These are phyloP conservation scores for Octopus bimaculoides DNA, from an alignment of 1,140 invertebrate genomes.

Conservation along the genomic window DNA sequence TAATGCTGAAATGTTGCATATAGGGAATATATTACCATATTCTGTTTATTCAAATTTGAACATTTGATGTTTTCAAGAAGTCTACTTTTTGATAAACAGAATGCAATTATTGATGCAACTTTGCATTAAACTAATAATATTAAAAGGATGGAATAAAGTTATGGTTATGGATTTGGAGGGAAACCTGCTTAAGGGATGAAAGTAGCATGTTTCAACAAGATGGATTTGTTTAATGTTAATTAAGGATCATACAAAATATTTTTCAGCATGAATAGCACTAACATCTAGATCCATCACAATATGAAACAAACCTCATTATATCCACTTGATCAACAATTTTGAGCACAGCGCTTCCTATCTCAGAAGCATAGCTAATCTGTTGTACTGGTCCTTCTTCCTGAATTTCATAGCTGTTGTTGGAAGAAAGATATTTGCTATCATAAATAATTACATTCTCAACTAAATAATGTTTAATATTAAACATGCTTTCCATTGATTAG, in stretches of 20 bases:
- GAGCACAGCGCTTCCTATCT: conserved; percentile 33
- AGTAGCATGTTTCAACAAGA: neutral
- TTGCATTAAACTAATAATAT: neutral
- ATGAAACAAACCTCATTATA: conserved; percentile 13
- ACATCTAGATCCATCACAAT: conserved; percentile 11
- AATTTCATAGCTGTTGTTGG: conserved; percentile 38
- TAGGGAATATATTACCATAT: no score
- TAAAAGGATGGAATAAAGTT: neutral
- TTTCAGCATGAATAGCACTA: conserved; percentile 6
- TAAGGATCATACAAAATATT: neutral
- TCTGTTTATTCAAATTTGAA: no score
- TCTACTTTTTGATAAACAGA: neutral
- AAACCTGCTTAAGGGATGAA: neutral
- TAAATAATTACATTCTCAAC: conserved; percentile 1
- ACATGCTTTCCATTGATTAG: no score
- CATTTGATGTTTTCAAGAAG: no score
- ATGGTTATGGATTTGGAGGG: neutral
- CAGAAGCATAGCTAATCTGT: conserved; percentile 46
- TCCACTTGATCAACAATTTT: conserved; percentile 12
- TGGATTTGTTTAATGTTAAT: conserved; percentile 3
- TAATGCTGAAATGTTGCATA: no score
- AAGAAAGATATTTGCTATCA: conserved; percentile 7
- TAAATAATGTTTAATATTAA: neutral
- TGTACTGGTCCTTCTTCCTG: conserved; percentile 42
- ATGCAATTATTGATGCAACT: neutral